These are phyloP conservation scores for Miichthys miiuy DNA, from an alignment of 2,797 vertebrate species.

Conservation along the genomic window DNA sequence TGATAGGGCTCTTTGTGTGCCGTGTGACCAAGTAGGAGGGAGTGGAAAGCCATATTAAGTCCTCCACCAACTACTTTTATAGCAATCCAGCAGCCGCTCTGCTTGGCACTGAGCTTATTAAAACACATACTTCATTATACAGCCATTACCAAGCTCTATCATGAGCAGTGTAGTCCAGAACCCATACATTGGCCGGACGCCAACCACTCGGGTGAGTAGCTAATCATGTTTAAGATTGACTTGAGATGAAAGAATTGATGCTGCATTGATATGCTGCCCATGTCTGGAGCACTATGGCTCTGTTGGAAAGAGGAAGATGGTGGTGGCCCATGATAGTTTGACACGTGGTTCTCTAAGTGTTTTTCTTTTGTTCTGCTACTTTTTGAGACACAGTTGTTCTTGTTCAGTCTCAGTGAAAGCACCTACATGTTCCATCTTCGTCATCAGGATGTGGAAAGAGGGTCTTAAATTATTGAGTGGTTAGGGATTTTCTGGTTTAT, in stretches of 20 bases:
- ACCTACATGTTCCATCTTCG: conserved; percentile 6
- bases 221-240: background rate
- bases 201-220: conserved; percentile 87
- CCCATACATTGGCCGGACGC: conserved; percentile 80
- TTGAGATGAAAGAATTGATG: conserved; percentile 13
- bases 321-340: background rate
- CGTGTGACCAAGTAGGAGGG: conserved; percentile 70
- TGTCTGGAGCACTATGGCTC: background rate
- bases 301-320: background rate
- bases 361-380: background rate
- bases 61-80: conserved; percentile 20
- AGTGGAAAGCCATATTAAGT: conserved; percentile 28
- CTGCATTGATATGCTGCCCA: conserved; percentile 57
- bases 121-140: conserved; percentile 39
- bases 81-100: conserved; percentile 11
- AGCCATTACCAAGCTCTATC: conserved; percentile 28
- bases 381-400: background rate
- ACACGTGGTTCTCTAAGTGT: background rate
- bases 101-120: background rate
- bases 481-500: conserved; percentile 22
- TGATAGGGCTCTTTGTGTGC: conserved; percentile 84
- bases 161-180: conserved; percentile 84
- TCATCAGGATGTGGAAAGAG: conserved; percentile 23
- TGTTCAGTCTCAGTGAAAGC: background rate
- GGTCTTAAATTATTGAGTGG: conserved; percentile 54